These are phyloP conservation scores for Halichondria panicea DNA, from an alignment of 37 sponge, comb jelly and placozoan genomes.

Conservation along the genomic window DNA sequence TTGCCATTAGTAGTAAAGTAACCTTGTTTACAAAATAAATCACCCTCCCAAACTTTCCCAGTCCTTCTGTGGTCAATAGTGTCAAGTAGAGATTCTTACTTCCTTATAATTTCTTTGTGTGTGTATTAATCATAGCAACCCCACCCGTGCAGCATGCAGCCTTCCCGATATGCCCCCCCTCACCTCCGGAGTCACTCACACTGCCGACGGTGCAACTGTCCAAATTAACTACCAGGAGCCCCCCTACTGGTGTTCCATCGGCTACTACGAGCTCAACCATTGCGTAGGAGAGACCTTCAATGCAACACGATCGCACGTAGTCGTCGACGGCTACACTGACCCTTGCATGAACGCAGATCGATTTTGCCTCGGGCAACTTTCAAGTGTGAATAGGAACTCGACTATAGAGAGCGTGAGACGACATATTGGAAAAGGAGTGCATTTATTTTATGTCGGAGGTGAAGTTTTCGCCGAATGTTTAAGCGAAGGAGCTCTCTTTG, in stretches of 20 bases:
- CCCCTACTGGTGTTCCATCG: slow-evolving; percentile 88
- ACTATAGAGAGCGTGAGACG: slow-evolving; percentile 90
- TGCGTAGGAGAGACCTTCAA: slow-evolving; percentile 91
- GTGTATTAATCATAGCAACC: not conserved
- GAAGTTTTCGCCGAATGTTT: slow-evolving; percentile 93
- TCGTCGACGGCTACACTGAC: slow-evolving; percentile 94
- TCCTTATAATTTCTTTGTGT: not conserved
- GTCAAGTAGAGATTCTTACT: too few relatives aligned
- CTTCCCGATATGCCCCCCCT: not conserved
- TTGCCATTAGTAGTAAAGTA: too few relatives aligned
- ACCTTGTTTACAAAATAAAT: not conserved
- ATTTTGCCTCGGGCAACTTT: slow-evolving; percentile 91
- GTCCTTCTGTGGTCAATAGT: too few relatives aligned
- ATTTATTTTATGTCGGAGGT: slow-evolving; percentile 89
- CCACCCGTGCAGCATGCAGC: not conserved
- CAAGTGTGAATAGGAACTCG: slow-evolving; percentile 90
- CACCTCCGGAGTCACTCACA: not conserved
- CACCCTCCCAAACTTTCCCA: too few relatives aligned
- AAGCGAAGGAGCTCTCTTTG: slow-evolving; percentile 85
- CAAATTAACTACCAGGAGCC: slow-evolving; percentile 86
- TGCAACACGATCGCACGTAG: slow-evolving; percentile 63
- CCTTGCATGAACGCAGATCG: slow-evolving; percentile 85
- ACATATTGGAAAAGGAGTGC: slow-evolving; percentile 96
- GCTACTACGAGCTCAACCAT: slow-evolving; percentile 94
- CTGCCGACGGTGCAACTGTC: slow-evolving; percentile 17